A percentile compares a stretch with the other conserved stretches of the same genome.
These are phyloP conservation scores for Magallana gigas DNA, from an alignment of 1,140 invertebrate genomes.

Conservation along the genomic window DNA sequence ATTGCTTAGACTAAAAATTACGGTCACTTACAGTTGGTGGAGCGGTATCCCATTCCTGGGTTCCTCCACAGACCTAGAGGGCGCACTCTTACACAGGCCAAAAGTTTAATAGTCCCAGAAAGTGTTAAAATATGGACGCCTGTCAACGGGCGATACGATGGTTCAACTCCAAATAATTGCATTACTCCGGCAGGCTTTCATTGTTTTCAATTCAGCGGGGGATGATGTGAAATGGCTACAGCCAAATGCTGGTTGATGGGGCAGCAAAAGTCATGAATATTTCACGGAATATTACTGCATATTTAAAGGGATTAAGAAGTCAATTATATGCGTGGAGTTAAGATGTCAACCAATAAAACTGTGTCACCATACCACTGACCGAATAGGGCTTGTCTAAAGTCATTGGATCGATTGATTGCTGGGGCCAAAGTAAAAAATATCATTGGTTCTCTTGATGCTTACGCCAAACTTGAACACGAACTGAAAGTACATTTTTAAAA, in stretches of 20 bases:
- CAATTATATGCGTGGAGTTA: neutral
- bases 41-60: too few relatives aligned
- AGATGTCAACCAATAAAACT: neutral
- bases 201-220: constrained; percentile 16
- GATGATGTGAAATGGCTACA: constrained; percentile 21
- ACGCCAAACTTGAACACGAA: too few relatives aligned
- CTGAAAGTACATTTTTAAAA: too few relatives aligned
- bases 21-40: too few relatives aligned
- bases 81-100: neutral
- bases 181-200: neutral
- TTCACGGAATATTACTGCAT: constrained; percentile 12
- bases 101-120: neutral
- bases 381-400: too few relatives aligned
- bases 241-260: neutral
- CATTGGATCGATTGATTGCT: too few relatives aligned
- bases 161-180: neutral
- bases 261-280: constrained; percentile 23
- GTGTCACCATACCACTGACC: too few relatives aligned
- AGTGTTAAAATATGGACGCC: constrained; percentile 6
- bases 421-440: too few relatives aligned
- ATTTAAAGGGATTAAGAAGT: constrained; percentile 24
- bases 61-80: too few relatives aligned
- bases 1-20: too few relatives aligned
- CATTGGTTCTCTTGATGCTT: too few relatives aligned
- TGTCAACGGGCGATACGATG: neutral